Evolutionary conservation across 2,113 vertebrate genomes (phyloP).

Genomic region (Drymodes brunneopygia): DNA sequence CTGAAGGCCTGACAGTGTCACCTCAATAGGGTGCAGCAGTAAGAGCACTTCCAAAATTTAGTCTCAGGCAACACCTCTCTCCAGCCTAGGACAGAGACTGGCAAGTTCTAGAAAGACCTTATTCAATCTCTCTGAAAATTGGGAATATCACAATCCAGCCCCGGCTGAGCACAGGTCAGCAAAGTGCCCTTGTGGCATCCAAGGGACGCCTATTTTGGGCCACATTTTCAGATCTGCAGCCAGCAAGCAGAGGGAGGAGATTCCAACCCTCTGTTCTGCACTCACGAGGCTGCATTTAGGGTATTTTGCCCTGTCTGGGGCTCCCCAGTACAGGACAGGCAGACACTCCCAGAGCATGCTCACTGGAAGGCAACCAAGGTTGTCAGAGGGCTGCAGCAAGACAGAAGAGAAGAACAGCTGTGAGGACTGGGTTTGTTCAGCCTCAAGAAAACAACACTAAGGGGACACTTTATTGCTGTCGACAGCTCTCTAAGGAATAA

Average conservation of each 20-base stretch:
- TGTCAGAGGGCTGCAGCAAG: background rate
- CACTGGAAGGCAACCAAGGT: background rate
- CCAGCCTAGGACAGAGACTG: background rate
- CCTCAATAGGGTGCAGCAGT: background rate
- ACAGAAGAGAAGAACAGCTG: background rate
- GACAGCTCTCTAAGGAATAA: background rate
- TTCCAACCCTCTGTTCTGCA: background rate
- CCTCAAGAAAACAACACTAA: background rate
- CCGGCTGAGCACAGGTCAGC: background rate
- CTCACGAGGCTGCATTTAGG: background rate
- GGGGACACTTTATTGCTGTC: background rate
- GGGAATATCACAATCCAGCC: background rate
- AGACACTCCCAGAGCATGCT: background rate
- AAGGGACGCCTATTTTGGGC: background rate
- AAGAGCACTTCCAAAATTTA: background rate
- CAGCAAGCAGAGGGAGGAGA: background rate
- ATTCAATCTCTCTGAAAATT: background rate
- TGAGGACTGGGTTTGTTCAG: background rate
- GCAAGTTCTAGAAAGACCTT: background rate
- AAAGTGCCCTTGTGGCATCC: background rate
- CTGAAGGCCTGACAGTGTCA: background rate
- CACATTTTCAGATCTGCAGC: background rate
- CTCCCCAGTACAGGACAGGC: background rate
- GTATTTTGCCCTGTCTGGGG: background rate
- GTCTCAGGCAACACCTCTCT: background rate